Evolutionary conservation across 2,797 vertebrate genomes (phyloP), one percentile per base, ranked within the genome.

Genomic region (Tolypeutes matacus): DNA sequence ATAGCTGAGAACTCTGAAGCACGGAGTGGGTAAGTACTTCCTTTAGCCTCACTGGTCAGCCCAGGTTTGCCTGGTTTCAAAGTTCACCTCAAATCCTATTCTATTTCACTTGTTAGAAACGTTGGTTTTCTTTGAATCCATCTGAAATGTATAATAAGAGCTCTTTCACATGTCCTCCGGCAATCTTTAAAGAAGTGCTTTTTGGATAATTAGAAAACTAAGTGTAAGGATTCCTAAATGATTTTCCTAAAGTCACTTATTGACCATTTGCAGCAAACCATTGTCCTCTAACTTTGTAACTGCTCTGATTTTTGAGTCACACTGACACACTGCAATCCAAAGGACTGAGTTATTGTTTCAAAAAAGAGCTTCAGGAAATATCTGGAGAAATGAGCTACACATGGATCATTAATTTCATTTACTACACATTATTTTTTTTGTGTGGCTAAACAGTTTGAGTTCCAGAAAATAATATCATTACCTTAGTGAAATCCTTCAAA

Each of bases 301-400:
- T 75, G 39, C 3, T 36, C n/a, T 51, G 42, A 2, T 51, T 27
- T 42, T 46, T 8, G 17, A 81, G 36, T 29, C 58, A 31, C 31
- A 0, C 18, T 60, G 53, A n/a, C 72, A 29, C n/a, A 0, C 0
- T 31, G 25, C 17, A 10, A 18, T 72, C 27, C 27, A 0, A 12
- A 31, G 39, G 15, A 72, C 36, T 46, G 76, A 34, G 14, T n/a
- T 20, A 13, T 15, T 56, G 27, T 7, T 56, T 53, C 25, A 5
- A 7, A 17, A 25, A 12, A 20, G n/a, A 21, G n/a, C 23, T 4
- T 0, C 15, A 15, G 34, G 51, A 29, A 14, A 1, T 25, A 0
- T 14, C 56, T 14, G 9, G 4, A 27, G 49, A 4, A n/a, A 18
- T 4, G n/a, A 53, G 25, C 73, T 18, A 3, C 1, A 9, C 12